These are phyloP conservation scores for Baccha elongata DNA, from an alignment of 2,888 invertebrate genomes.

Conservation along the genomic window DNA sequence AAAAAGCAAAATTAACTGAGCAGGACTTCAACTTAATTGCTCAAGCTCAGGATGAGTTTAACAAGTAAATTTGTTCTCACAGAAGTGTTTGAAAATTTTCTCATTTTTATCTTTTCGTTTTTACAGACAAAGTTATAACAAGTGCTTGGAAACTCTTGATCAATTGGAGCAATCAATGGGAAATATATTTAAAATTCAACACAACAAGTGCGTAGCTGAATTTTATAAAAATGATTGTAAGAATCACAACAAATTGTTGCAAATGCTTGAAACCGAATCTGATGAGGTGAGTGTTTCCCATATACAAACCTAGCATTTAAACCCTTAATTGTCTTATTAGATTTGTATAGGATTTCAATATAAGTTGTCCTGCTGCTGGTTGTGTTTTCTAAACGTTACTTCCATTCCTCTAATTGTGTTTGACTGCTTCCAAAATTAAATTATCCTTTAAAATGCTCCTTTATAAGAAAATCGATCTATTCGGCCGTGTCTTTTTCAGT, in stretches of 20 bases:
- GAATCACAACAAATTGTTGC: slow-evolving; percentile 88
- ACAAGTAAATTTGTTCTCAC: slow-evolving; percentile 79
- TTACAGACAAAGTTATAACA: slow-evolving; percentile 77
- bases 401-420: too few species aligned
- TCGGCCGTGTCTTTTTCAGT: too few species aligned
- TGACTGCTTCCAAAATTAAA: too few species aligned
- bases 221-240: slow-evolving; percentile 89
- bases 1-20: slow-evolving; percentile 64
- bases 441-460: too few species aligned
- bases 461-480: too few species aligned
- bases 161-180: slow-evolving; percentile 78
- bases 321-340: too few species aligned
- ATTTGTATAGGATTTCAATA: too few species aligned
- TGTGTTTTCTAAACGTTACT: too few species aligned
- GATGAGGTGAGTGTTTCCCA: slow-evolving; percentile 75
- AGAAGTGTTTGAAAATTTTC: too few species aligned
- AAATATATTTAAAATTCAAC: slow-evolving; percentile 80
- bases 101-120: neutral
- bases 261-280: slow-evolving; percentile 84
- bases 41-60: slow-evolving; percentile 80
- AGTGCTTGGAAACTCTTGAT: slow-evolving; percentile 78
- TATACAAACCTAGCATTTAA: too few species aligned
- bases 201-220: slow-evolving; percentile 93
- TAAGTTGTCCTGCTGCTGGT: too few species aligned
- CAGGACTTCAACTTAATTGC: slow-evolving; percentile 79